Evolutionary conservation across 2,113 vertebrate genomes (phyloP).

Genomic region (Eudorcas thomsonii): DNA sequence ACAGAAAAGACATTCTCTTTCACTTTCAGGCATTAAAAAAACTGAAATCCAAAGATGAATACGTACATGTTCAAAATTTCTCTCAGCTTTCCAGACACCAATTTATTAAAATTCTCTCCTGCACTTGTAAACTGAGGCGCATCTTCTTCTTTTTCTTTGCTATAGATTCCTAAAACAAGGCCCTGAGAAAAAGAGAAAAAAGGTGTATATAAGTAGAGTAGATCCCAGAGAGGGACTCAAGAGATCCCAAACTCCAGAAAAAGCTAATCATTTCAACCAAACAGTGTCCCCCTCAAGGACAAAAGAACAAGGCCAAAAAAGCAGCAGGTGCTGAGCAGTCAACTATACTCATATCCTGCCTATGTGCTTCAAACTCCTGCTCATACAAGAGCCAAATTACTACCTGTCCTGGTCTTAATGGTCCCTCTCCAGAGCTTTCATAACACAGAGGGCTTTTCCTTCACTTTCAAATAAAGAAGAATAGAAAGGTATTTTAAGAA

Average conservation of each 20-base stretch:
- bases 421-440: neutral
- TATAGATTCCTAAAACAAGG: slow-evolving; percentile 92
- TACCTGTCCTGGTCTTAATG: neutral
- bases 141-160: slow-evolving; percentile 82
- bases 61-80: slow-evolving; percentile 89
- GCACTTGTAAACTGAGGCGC: slow-evolving; percentile 84
- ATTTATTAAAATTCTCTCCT: slow-evolving; percentile 86
- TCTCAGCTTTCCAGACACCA: slow-evolving; percentile 89
- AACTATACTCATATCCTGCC: too few species aligned
- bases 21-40: neutral
- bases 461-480: neutral
- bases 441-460: neutral
- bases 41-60: neutral
- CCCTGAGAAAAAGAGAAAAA: slow-evolving; percentile 81
- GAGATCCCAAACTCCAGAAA: neutral
- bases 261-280: neutral
- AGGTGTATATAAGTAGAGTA: neutral
- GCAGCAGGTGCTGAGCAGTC: neutral
- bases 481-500: neutral
- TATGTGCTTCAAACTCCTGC: neutral
- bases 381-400: neutral
- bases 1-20: neutral
- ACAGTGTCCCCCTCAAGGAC: neutral
- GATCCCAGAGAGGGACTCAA: neutral
- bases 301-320: neutral